phyloP scores from a whole-genome alignment of 2,113 vertebrate genomes.

The Phainopepla nitens region DNA sequence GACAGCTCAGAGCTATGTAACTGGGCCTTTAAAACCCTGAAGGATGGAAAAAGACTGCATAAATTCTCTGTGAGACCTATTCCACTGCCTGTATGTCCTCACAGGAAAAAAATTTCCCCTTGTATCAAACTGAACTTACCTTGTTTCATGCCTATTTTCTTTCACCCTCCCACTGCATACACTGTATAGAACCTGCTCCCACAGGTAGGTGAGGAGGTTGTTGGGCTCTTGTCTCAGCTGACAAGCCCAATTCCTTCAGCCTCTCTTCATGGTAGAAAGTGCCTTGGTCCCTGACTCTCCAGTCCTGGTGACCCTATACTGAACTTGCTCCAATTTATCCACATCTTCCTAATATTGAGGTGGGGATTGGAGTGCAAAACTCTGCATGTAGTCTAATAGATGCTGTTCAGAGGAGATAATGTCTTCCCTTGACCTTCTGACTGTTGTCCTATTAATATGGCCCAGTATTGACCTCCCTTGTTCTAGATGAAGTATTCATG shows the following conservation, averaged over 20 bases:
- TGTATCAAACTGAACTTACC: background rate
- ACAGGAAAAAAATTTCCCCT: background rate
- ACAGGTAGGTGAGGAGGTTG: background rate
- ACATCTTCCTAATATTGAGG: background rate
- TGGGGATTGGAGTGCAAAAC: background rate
- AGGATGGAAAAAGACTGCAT: background rate
- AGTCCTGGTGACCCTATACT: background rate
- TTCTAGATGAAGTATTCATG: background rate
- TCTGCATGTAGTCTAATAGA: background rate
- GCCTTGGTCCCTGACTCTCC: background rate
- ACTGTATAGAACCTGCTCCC: background rate
- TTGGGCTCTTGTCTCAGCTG: background rate
- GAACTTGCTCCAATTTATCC: background rate
- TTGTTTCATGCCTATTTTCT: background rate
- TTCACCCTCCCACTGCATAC: background rate
- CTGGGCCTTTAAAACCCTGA: background rate
- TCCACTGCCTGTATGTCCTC: background rate
- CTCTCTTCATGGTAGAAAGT: background rate
- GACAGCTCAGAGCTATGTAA: background rate
- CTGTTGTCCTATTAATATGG: background rate
- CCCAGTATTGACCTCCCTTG: background rate
- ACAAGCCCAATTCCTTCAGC: background rate
- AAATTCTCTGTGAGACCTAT: background rate
- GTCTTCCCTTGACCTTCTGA: background rate
- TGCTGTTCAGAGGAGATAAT: background rate